Evolutionary conservation across 2,113 vertebrate genomes (phyloP).

Genomic region (Corythoichthys intestinalis): DNA sequence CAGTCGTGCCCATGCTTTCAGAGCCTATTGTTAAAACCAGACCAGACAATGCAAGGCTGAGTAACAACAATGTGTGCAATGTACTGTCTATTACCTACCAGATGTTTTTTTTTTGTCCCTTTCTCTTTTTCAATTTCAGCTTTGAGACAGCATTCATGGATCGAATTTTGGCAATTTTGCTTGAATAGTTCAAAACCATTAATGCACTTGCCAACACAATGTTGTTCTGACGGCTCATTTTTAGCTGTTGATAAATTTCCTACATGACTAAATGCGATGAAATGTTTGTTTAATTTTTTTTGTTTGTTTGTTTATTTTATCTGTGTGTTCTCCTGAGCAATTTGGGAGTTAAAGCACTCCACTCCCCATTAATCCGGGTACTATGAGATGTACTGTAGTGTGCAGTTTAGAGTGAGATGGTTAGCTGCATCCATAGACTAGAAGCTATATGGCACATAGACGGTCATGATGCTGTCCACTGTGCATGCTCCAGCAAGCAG

Average conservation of each 20-base stretch:
- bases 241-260: background rate
- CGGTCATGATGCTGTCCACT: constrained; percentile 21
- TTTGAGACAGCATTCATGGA: background rate
- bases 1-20: background rate
- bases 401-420: background rate
- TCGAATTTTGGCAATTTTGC: no score
- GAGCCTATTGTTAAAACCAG: background rate
- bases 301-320: background rate
- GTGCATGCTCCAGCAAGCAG: constrained; percentile 55
- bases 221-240: no score
- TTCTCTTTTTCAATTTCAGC: background rate
- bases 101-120: background rate
- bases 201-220: no score
- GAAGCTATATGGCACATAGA: constrained; percentile 9
- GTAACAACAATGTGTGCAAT: background rate
- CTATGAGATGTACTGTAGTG: background rate
- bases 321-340: background rate
- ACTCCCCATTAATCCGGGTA: background rate
- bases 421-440: constrained; percentile 7
- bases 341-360: background rate
- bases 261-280: background rate
- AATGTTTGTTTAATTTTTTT: background rate
- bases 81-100: background rate
- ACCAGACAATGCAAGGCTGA: background rate
- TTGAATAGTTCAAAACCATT: background rate